These are phyloP conservation scores for Phenganax stokvisi DNA, from an alignment of 92 coral and sea anemone genomes.

Conservation along the genomic window DNA sequence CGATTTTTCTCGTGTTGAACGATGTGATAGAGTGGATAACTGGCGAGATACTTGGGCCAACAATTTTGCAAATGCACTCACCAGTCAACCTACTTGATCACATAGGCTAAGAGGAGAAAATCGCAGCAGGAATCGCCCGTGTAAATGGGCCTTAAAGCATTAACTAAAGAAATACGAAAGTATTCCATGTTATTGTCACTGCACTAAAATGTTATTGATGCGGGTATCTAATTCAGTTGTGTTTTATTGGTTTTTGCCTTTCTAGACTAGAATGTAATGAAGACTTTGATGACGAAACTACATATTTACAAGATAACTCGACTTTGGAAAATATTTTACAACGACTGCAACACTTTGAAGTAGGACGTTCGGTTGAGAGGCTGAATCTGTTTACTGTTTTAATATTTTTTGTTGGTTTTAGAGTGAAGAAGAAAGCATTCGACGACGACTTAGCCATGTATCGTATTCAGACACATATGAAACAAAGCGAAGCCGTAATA, in stretches of 20 bases:
- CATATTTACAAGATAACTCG: conserved; percentile 62
- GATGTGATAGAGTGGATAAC: no score
- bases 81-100: no score
- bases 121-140: no score
- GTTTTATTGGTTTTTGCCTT: not conserved
- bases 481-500: not conserved
- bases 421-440: conserved; percentile 83
- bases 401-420: conserved; percentile 19
- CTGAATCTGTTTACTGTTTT: not conserved
- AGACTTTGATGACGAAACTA: conserved; percentile 56
- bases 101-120: no score
- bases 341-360: conserved; percentile 81
- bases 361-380: conserved; percentile 4
- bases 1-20: no score
- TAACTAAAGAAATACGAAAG: not conserved
- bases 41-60: no score
- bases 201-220: not conserved
- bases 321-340: conserved; percentile 76
- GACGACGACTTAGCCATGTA: conserved; percentile 73
- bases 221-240: not conserved
- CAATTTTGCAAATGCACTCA: no score
- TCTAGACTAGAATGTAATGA: conserved; percentile 66
- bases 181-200: not conserved
- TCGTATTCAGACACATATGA: conserved; percentile 56
- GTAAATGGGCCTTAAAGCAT: no score